Evolutionary conservation across 2,888 invertebrate species (phyloP).

Genomic region (Disparrhopalites patrizii): DNA sequence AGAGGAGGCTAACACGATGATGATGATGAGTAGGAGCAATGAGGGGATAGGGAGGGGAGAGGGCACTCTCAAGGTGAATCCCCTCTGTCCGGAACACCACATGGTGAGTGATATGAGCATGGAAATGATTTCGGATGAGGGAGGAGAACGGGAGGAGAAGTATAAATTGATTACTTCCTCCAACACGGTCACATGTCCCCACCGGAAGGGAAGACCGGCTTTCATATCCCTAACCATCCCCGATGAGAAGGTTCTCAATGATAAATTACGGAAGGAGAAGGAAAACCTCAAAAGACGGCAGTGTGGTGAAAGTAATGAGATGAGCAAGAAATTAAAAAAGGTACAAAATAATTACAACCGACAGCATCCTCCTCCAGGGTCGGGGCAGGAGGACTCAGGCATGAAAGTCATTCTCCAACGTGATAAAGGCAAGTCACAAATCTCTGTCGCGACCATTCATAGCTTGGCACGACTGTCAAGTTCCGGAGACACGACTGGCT

Average conservation of each 20-base stretch:
- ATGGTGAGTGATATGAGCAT: conserved; percentile 21
- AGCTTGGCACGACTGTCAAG: conserved; percentile 27
- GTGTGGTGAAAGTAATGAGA: conserved; percentile 7
- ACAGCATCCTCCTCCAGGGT: background rate
- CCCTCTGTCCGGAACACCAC: conserved; percentile 4
- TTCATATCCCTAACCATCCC: conserved; percentile 17
- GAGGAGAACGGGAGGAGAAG: conserved; percentile 20
- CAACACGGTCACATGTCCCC: background rate
- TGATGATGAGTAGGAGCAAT: conserved; percentile 9
- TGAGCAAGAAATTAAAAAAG: conserved; percentile 6
- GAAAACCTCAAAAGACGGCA: conserved; percentile 41
- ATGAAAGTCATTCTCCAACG: conserved; percentile 16
- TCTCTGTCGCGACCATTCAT: conserved; percentile 38
- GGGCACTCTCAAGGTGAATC: conserved; percentile 14
- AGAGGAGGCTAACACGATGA: background rate
- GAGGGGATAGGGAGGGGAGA: background rate
- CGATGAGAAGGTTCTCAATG: conserved; percentile 28
- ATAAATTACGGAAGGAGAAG: conserved; percentile 42
- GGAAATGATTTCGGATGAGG: conserved; percentile 29
- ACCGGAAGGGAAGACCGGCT: conserved; percentile 14
- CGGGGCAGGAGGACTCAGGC: background rate
- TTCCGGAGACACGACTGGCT: conserved; percentile 33
- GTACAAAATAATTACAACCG: conserved; percentile 4
- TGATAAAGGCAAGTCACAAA: conserved; percentile 29
- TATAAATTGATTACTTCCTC: conserved; percentile 16